A percentile compares a stretch with the other conserved stretches of the same genome.
These are phyloP conservation scores for Ectemnius cavifrons DNA, from an alignment of 2,888 invertebrate genomes.

Conservation along the genomic window DNA sequence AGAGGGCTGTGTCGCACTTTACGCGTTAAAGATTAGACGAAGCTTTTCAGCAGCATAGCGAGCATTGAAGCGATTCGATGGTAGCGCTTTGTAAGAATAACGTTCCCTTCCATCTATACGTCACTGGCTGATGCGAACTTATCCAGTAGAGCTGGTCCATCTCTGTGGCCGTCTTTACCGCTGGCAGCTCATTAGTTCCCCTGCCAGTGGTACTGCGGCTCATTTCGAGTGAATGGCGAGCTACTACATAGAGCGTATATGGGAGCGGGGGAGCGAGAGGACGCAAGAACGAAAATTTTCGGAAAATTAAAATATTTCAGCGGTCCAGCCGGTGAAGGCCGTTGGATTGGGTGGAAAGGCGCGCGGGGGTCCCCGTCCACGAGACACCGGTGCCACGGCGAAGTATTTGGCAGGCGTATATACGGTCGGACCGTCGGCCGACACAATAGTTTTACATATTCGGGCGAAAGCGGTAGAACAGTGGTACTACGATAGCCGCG, in stretches of 20 bases:
- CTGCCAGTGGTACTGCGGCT: constrained; percentile 25
- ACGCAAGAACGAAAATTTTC: constrained; percentile 52
- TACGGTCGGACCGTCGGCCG: constrained; percentile 59
- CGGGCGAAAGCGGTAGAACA: constrained; percentile 70
- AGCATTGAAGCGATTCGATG: too few species aligned
- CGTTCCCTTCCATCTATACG: not conserved
- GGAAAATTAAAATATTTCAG: constrained; percentile 66
- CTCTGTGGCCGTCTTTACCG: constrained; percentile 14
- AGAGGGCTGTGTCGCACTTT: too few species aligned
- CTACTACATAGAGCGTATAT: constrained; percentile 19
- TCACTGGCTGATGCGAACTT: constrained; percentile 5
- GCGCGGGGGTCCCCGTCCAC: constrained; percentile 9
- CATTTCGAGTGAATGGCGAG: constrained; percentile 39
- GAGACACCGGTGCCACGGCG: constrained; percentile 38
- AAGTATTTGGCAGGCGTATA: constrained; percentile 67
- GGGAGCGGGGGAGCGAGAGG: constrained; percentile 33
- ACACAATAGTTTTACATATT: constrained; percentile 77
- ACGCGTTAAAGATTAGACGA: too few species aligned
- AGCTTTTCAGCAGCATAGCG: too few species aligned
- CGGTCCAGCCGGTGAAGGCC: constrained; percentile 25
- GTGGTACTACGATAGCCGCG: constrained; percentile 70
- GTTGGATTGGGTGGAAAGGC: not conserved
- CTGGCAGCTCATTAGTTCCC: constrained; percentile 40
- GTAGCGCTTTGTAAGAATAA: too few species aligned
- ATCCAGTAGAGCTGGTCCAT: not conserved